Conservation (phyloP, 2,888 invertebrate genomes). For the Caenorhabditis angaria region DNA sequence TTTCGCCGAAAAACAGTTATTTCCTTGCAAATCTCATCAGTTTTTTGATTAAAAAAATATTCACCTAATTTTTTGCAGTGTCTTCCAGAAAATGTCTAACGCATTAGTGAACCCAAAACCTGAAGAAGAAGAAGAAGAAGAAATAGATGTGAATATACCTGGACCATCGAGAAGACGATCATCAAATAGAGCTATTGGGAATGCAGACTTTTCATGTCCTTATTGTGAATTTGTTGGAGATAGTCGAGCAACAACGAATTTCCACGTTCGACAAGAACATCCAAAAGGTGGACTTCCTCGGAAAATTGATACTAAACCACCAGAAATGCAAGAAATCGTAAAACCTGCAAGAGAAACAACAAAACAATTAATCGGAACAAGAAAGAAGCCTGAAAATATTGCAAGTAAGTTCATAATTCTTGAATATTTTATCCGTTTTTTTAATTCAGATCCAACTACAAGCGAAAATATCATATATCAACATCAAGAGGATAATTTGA, state of each 20-base stretch:
- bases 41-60: background rate
- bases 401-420: background rate
- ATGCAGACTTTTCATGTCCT: background rate
- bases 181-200: background rate
- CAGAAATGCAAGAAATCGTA: background rate
- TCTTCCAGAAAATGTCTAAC: background rate
- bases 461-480: too few relatives aligned
- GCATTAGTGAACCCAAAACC: too few relatives aligned
- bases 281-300: background rate
- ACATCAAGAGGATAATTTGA: background rate
- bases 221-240: constrained; percentile 4
- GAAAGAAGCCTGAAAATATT: constrained; percentile 8
- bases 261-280: constrained; percentile 1
- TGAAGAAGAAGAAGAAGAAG: background rate
- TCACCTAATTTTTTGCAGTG: background rate
- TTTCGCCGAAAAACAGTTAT: background rate
- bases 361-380: constrained; percentile 28
- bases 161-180: background rate
- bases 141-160: background rate
- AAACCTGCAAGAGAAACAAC: constrained; percentile 22
- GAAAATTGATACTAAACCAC: background rate
- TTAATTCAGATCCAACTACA: background rate
- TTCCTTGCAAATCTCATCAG: background rate
- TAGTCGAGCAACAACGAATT: background rate
- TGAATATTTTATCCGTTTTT: background rate